Evolutionary conservation across 2,113 vertebrate genomes (phyloP).

Genomic region (Macrotus californicus): DNA sequence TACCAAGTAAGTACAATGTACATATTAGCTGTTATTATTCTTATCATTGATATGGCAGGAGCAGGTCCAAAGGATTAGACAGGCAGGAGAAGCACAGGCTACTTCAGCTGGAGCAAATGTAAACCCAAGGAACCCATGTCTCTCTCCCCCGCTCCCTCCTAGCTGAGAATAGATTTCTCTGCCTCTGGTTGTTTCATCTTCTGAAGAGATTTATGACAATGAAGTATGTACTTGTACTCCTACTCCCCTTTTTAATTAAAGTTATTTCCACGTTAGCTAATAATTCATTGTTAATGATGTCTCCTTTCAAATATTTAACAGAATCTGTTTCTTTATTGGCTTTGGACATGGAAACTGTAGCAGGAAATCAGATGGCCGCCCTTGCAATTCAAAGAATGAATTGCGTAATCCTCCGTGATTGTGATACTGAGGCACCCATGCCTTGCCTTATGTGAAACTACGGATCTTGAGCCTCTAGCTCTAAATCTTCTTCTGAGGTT

Average conservation of each 20-base stretch:
- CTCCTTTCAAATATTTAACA: constrained; percentile 1
- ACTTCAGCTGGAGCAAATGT: not conserved
- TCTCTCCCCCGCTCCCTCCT: not conserved
- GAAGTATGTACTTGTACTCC: not conserved
- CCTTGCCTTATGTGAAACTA: not conserved
- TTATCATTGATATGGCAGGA: not conserved
- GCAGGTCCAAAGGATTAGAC: not conserved
- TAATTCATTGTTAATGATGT: constrained; percentile 18
- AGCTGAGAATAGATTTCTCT: not conserved
- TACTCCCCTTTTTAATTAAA: not conserved
- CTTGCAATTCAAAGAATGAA: constrained; percentile 3
- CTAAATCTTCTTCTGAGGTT: not conserved
- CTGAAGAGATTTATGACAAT: constrained; percentile 29
- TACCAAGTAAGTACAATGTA: not conserved
- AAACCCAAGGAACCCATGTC: not conserved
- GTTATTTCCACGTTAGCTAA: not conserved
- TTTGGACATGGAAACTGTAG: constrained; percentile 13
- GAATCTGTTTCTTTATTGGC: not conserved
- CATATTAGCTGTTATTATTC: not conserved
- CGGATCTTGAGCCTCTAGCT: not conserved
- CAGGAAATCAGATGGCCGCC: not conserved
- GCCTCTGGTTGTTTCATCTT: constrained; percentile 35
- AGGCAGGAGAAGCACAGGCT: not conserved
- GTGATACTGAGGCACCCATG: not conserved
- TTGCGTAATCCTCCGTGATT: not conserved